Evolutionary conservation across 2,797 vertebrate genomes (phyloP).

Genomic region (Perodicticus potto): DNA sequence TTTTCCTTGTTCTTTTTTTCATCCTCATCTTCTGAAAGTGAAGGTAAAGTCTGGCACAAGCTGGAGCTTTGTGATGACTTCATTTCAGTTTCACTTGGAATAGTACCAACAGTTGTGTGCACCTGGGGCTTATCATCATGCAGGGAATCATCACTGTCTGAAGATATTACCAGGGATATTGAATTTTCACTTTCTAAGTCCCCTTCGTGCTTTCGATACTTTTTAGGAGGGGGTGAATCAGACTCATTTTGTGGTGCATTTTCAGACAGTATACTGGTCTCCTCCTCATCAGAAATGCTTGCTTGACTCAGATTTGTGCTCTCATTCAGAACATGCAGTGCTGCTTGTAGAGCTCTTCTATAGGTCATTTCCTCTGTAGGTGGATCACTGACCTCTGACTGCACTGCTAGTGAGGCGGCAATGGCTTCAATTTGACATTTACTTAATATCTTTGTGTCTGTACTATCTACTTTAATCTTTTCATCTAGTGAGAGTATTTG

Average conservation of each 20-base stretch:
- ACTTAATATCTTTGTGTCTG: slow-evolving; percentile 71
- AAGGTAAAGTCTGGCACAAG: neutral
- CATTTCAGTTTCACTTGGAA: slow-evolving; percentile 64
- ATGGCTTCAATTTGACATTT: slow-evolving; percentile 75
- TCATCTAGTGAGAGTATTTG: slow-evolving; percentile 78
- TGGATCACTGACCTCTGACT: slow-evolving; percentile 36
- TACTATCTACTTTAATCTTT: slow-evolving; percentile 72
- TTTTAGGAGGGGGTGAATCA: slow-evolving; percentile 65
- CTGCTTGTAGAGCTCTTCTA: slow-evolving; percentile 76
- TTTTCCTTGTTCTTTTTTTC: slow-evolving; percentile 76
- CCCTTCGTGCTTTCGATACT: slow-evolving; percentile 12
- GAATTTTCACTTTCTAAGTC: slow-evolving; percentile 45
- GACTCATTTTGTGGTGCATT: neutral
- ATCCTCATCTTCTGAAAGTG: slow-evolving; percentile 70
- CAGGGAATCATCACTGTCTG: slow-evolving; percentile 56
- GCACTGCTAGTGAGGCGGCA: slow-evolving; percentile 52
- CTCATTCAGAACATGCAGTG: slow-evolving; percentile 73
- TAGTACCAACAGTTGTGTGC: neutral
- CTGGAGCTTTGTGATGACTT: slow-evolving; percentile 40
- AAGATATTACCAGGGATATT: neutral
- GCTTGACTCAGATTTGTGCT: slow-evolving; percentile 42
- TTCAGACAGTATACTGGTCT: slow-evolving; percentile 31
- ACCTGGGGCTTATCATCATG: slow-evolving; percentile 58
- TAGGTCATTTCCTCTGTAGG: slow-evolving; percentile 70
- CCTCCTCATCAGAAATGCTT: slow-evolving; percentile 63